Evolutionary conservation across 1,140 invertebrate genomes (phyloP).

Genomic region (Brachionus rotundiformis): DNA sequence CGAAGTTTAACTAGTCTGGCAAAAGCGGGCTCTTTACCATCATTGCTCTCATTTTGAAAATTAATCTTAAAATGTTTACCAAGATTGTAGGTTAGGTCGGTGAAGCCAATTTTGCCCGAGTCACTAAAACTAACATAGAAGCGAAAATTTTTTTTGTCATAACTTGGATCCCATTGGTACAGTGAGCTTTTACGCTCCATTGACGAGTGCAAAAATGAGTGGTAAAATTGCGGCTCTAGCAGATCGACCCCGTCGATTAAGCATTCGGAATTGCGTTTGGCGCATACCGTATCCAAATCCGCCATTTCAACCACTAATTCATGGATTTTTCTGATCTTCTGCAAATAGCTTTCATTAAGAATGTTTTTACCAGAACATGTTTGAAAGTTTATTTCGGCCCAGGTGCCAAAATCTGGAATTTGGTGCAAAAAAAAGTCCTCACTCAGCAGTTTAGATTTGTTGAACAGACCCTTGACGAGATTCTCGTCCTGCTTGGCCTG

Average conservation of each 20-base stretch:
- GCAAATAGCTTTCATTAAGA: background rate
- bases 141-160: slow-evolving; percentile 35
- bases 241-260: slow-evolving; percentile 26
- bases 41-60: slow-evolving; percentile 28
- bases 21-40: slow-evolving; percentile 8
- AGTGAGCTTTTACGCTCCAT: background rate
- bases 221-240: background rate
- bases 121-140: background rate
- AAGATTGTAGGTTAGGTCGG: slow-evolving; percentile 43
- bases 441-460: background rate
- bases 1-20: slow-evolving; percentile 27
- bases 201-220: background rate
- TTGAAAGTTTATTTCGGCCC: slow-evolving; percentile 50
- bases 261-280: slow-evolving; percentile 20
- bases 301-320: background rate
- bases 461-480: background rate
- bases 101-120: slow-evolving; percentile 6
- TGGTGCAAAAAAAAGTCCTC: slow-evolving; percentile 48
- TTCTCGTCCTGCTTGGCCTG: slow-evolving; percentile 28
- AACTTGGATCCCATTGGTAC: background rate
- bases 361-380: background rate
- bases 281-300: slow-evolving; percentile 5
- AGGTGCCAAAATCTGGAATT: slow-evolving; percentile 34
- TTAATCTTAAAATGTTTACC: slow-evolving; percentile 32
- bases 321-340: background rate